These are phyloP conservation scores for Athene cunicularia DNA, from an alignment of 2,113 vertebrate genomes.

Conservation along the genomic window DNA sequence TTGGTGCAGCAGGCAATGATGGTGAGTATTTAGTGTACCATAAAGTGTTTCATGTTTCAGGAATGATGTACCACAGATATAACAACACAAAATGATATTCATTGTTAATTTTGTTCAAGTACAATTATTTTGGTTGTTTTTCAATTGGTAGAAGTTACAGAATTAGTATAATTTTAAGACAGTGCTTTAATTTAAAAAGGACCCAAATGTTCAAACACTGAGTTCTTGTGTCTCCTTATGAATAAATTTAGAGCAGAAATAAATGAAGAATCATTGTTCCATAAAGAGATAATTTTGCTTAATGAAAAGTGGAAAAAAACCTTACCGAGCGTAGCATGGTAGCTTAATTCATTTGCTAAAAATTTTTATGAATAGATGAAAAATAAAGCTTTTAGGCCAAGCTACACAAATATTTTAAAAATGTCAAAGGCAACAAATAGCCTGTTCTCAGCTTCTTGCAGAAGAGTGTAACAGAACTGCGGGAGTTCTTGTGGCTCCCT, in stretches of 20 bases:
- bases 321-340: neutral
- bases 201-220: neutral
- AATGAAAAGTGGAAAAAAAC: neutral
- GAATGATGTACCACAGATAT: neutral
- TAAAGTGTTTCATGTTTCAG: neutral
- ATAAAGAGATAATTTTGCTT: neutral
- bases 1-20: slow-evolving; percentile 98
- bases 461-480: neutral
- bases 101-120: neutral
- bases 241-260: neutral
- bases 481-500: neutral
- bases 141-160: neutral
- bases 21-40: slow-evolving; percentile 75
- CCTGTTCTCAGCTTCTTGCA: neutral
- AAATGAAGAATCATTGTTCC: neutral
- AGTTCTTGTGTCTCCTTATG: neutral
- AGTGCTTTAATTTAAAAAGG: neutral
- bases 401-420: neutral
- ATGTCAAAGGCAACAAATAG: neutral
- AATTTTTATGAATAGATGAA: neutral
- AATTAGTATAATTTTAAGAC: neutral
- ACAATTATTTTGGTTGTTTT: neutral
- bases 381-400: neutral
- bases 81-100: neutral
- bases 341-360: neutral